Base-by-base conservation (phyloP, 2,113 vertebrate genomes). In the Blennius ocellaris region DNA sequence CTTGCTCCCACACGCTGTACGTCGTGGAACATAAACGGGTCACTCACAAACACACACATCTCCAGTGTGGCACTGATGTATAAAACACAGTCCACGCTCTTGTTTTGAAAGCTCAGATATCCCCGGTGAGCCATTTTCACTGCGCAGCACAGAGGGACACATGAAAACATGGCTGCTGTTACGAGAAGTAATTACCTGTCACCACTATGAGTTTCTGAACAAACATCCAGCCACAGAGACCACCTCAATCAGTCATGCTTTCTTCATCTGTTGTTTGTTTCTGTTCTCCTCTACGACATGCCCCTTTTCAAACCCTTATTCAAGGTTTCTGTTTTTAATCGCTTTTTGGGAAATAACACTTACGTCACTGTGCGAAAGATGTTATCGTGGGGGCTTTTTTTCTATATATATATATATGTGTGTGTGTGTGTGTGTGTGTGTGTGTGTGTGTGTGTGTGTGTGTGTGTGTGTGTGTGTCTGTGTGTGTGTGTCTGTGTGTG, bases 81-180 rank as follows among this genome's bases (percentile, higher is more conserved):
- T 73, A 85, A 90, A 92, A 89, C 86, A 91, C 71, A 86, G 59
- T 52, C 36, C 15, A 30, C 2, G 9, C 10, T 69, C 30, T 44
- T 83, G 69, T 83, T 81, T 73, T 76, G 51, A 66, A 52, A 60
- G 52, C 54, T 81, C 61, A 37, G 11, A 43, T 21, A 45, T 86
- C 85, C 81, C 85, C 9, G 11, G 56, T 56, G 81, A 65, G 70
- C 36, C 70, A 69, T 87, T 85, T 84, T 62, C 45, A 67, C 53
- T 53, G 39, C 6, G 70, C 41, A 54, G 59, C 48, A 67, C 56
- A 78, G 55, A 64, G 14, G 63, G 38, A 50, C 58, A 66, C 56
- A 63, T 73, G 64, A 81, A 74, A 85, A 76, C 78, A 84, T 78
- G 56, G 15, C 70, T 49, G 11, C 62, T 52, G n/a, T 66, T 58